phyloP scores from a whole-genome alignment of 2,888 invertebrate genomes.

The Dryomyza anilis region DNA sequence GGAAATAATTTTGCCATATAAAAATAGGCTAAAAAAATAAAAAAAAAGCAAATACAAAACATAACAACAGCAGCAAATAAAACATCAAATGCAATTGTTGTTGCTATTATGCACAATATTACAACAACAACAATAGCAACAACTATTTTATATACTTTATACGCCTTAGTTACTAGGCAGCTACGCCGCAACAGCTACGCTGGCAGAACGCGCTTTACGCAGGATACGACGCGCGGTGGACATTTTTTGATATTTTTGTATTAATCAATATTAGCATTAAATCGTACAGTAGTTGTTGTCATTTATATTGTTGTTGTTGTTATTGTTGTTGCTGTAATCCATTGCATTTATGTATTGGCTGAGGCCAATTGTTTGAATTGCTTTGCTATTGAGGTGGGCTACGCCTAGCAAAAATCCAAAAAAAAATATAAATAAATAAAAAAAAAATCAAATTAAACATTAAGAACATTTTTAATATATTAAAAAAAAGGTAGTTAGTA shows the following conservation, averaged over 20 bases:
- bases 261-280: slow-evolving; percentile 7
- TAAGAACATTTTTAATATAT: too few species aligned
- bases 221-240: neutral
- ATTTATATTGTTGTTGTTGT: slow-evolving; percentile 7
- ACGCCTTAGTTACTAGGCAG: too few species aligned
- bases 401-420: neutral
- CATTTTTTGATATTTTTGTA: neutral
- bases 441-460: too few species aligned
- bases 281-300: too few species aligned
- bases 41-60: neutral
- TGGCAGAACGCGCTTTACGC: neutral
- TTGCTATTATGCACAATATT: too few species aligned
- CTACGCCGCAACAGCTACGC: neutral
- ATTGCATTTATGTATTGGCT: neutral
- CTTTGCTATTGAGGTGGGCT: neutral
- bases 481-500: too few species aligned
- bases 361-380: slow-evolving; percentile 9
- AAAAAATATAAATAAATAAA: too few species aligned
- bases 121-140: neutral
- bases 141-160: neutral
- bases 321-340: neutral
- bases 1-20: slow-evolving; percentile 15
- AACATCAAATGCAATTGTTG: neutral
- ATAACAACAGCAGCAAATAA: neutral
- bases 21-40: slow-evolving; percentile 26